These are phyloP conservation scores for Epinephelus awoara DNA, from an alignment of 2,797 vertebrate genomes.

Conservation along the genomic window DNA sequence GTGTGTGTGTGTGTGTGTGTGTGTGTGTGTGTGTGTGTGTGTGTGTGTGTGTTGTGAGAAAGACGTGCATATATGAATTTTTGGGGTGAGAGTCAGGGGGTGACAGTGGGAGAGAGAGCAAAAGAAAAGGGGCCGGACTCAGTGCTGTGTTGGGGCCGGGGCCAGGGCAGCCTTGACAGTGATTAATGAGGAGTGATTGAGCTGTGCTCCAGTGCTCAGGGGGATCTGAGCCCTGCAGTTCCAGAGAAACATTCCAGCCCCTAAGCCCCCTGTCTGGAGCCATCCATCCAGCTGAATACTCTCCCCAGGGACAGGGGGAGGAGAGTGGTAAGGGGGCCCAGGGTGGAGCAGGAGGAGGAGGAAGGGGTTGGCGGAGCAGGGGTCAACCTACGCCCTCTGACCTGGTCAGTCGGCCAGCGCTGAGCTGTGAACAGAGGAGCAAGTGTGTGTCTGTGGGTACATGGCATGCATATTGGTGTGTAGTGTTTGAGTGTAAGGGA, in stretches of 20 bases:
- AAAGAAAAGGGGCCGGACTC: slow-evolving; percentile 64
- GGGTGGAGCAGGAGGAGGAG: slow-evolving; percentile 70
- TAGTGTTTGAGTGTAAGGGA: slow-evolving; percentile 4
- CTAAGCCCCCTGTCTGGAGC: slow-evolving; percentile 85
- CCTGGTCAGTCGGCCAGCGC: slow-evolving; percentile 72
- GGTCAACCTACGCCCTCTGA: slow-evolving; percentile 81
- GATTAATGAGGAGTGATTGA: slow-evolving; percentile 90
- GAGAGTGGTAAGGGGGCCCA: slow-evolving; percentile 64
- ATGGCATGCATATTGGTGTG: not conserved
- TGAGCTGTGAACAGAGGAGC: slow-evolving; percentile 53
- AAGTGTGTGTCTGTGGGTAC: slow-evolving; percentile 36
- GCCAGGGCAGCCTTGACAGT: slow-evolving; percentile 83
- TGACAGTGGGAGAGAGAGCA: slow-evolving; percentile 37
- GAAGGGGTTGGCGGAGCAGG: slow-evolving; percentile 64
- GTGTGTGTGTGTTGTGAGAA: slow-evolving; percentile 35
- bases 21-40: slow-evolving; percentile 12
- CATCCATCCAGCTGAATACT: slow-evolving; percentile 85
- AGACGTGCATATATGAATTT: slow-evolving; percentile 35
- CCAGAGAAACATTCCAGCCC: slow-evolving; percentile 87
- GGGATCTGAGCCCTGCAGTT: slow-evolving; percentile 81
- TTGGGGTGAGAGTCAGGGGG: slow-evolving; percentile 33
- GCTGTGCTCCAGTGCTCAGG: slow-evolving; percentile 83
- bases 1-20: slow-evolving; percentile 8
- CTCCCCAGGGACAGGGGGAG: slow-evolving; percentile 78
- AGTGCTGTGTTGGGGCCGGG: slow-evolving; percentile 66